Base-by-base conservation (phyloP, 2,113 vertebrate genomes). In the Tenrec ecaudatus region DNA sequence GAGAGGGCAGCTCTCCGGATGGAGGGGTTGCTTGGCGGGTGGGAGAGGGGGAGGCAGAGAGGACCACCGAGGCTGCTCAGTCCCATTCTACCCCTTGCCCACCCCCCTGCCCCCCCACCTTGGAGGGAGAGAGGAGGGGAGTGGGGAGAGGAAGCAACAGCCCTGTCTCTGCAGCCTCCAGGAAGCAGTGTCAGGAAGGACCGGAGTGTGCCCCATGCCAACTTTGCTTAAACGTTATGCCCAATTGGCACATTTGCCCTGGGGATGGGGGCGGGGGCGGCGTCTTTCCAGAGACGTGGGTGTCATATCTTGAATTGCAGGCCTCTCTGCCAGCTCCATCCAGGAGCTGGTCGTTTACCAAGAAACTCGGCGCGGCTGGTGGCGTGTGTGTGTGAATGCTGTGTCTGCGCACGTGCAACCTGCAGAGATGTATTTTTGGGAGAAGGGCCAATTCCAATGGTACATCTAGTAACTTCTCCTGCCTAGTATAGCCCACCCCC, bases 31-130 rank as follows among this genome's bases (percentile, higher is more conserved):
- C 57, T 36, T 2, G 0, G 2, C 7, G 0, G 36, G 20, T 1
- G 64, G 66, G 3, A 2, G 38, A 2, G 40, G 40, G 4, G 14
- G 36, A 10, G 9, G 20, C 33, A 58, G 17, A 4, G 53, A 29
- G 68, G 0, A 1, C 38, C 29, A 6, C 36, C 19, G 0, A 3
- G 3, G 0, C 11, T 27, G 6, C 29, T 68, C 66, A 68, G 0
- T 1, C 6, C 85, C 3, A 0, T 19, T 68, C n/a, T 62, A 25
- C 71, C n/a, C 7, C 69, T 73, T 36, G 47, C 47, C 47, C 47
- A 53, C 12, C 47, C 47, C 47, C 47, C 82, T 76, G 1, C 2
- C 25, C 3, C 20, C 36, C 10, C 43, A 5, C 10, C 11, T 0
- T 6, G 3, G 8, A 5, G 23, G 6, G 29, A 19, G 38, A 25